Evolutionary conservation across 2,888 invertebrate species (phyloP), one percentile per base, ranked within the genome.

Genomic region (Ceriagrion tenellum): DNA sequence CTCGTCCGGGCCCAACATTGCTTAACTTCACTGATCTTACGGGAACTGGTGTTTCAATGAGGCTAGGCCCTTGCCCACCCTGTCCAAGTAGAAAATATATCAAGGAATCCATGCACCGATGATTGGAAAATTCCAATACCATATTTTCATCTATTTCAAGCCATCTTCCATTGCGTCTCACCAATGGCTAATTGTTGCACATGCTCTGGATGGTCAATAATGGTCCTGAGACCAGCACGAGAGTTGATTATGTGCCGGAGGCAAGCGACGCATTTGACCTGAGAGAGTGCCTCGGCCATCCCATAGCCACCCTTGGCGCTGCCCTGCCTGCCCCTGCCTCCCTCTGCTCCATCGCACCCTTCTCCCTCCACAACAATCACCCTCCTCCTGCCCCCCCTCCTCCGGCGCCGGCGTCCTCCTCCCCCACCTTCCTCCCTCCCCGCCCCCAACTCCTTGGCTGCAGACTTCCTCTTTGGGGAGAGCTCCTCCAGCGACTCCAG

Each of bases 241-340:
- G 97, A 97, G 96, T 97, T 97, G 96, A 97, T 96, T 30, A 97
- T 96, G 30, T 97, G 96, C 47, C 97, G 96, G 56, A 97, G 96
- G 96, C 97, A 97, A 0, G 96, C 96, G 8, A 97, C 96, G 96
- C 97, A 97, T 96, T 97, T 97, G 91, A 97, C 96, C 96, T 97
- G 97, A 6, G 97, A 96, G 26, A 97, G 96, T 30, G 97, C 97
- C 95, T 97, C 97, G 4, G 97, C 96, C 95, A 97, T 96, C 18
- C 96, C 96, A 95, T 95, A 96, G 12, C 96, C 95, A 10, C 35
- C 47, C 47, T 47, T 47, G 47, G 4, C 47, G 8, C 47, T 47
- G 2, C 47, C 91, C 96, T 97, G 96, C 95, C 97, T 96, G 69
- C 96, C 96, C 74, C 96, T 96, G 30, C 97, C 96, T 18, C 97